Base-by-base conservation (phyloP, 2,888 invertebrate species). In the Xanthia icteritia region DNA sequence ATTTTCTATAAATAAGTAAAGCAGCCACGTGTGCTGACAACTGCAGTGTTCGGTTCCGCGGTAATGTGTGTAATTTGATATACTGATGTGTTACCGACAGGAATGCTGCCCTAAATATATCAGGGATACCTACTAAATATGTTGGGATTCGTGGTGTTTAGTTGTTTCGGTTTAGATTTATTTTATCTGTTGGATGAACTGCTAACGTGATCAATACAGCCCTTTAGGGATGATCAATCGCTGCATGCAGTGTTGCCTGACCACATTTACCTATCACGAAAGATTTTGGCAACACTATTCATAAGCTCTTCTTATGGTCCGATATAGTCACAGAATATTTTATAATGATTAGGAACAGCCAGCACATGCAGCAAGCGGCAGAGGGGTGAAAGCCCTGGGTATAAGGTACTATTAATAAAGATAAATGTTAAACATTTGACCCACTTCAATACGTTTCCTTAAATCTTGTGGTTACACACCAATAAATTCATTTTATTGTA, bases 1-100 rank as follows among this genome's bases (percentile, higher is more conserved):
- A 61, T 69, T 81, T 64, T 84, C 84, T 88, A 86, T 66, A 86
- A 87, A 86, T 86, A 88, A 51, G 69, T 82, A 64, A 77, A 77
- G 27, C 36, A 68, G 63, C 61, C 74, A 76, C 86, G 60, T 84
- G 80, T 69, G 67, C 72, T 73, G 85, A 79, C 81, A 76, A 64
- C 68, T 68, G 68, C 60, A 42, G 84, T 74, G 73, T 86, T 73
- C n/a, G 66, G 82, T 84, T 83, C 56, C 79, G 64, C 67, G 69
- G 85, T 88, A 88, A 87, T 84, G 85, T 54, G 73, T 79, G 87
- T 88, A 87, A 88, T 79, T 42, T 48, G 83, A 87, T 71, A 74
- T 58, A 70, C 71, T 72, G 80, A 82, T 83, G 77, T 65, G 70
- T 67, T 77, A 67, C 71, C 65, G 64, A 39, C 80, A 66, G 60